Evolutionary conservation across 1,140 invertebrate species (phyloP).

Genomic region (Drosophila quadrilineata): DNA sequence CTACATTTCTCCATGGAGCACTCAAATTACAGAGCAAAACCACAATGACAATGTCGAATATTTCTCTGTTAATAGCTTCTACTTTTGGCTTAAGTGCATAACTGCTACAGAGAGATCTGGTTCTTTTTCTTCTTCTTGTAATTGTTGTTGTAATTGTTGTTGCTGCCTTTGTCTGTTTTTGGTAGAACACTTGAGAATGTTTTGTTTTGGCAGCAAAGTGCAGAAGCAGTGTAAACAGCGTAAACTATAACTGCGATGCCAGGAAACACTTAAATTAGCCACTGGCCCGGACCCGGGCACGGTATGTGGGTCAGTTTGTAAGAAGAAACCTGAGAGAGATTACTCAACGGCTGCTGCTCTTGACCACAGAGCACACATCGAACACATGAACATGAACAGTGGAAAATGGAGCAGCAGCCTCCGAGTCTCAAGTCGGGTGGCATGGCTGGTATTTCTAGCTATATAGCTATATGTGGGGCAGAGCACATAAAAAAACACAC

Average conservation of each 20-base stretch:
- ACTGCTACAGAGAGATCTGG: not conserved
- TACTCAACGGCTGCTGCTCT: slow-evolving; percentile 68
- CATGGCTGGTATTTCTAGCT: not conserved
- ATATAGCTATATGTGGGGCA: slow-evolving; percentile 34
- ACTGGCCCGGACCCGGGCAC: slow-evolving; percentile 44
- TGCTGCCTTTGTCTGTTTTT: slow-evolving; percentile 9
- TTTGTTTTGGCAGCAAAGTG: slow-evolving; percentile 78
- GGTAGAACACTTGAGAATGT: slow-evolving; percentile 54
- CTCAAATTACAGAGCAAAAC: slow-evolving; percentile 57
- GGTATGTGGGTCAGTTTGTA: slow-evolving; percentile 66
- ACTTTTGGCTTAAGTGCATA: slow-evolving; percentile 49
- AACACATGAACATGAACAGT: slow-evolving; percentile 53
- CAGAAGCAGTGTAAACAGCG: slow-evolving; percentile 67
- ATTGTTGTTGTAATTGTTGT: not conserved
- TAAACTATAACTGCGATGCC: slow-evolving; percentile 74
- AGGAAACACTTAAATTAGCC: slow-evolving; percentile 77
- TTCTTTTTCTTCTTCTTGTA: not conserved
- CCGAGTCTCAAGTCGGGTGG: slow-evolving; percentile 1
- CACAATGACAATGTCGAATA: slow-evolving; percentile 50
- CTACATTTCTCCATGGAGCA: slow-evolving; percentile 9
- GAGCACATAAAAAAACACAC: slow-evolving; percentile 52
- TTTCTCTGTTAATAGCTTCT: slow-evolving; percentile 70
- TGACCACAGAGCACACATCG: slow-evolving; percentile 40
- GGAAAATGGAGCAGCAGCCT: slow-evolving; percentile 46
- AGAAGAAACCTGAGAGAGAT: slow-evolving; percentile 72